Evolutionary conservation across 2,888 invertebrate genomes (phyloP).

Genomic region (Folsomia candida): DNA sequence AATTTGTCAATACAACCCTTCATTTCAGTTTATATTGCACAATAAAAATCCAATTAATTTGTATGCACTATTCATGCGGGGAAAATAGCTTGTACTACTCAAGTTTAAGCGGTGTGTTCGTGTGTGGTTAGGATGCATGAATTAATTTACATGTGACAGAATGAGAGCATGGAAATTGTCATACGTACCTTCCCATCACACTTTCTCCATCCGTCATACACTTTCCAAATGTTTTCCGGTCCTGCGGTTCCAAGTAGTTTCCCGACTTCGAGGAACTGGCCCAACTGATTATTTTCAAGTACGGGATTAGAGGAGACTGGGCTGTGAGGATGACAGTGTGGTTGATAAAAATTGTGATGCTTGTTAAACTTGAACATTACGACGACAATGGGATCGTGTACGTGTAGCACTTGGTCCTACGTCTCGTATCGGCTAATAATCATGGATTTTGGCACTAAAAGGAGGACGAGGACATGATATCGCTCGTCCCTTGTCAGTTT

Average conservation of each 20-base stretch:
- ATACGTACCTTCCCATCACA: constrained; percentile 86
- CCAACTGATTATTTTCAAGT: constrained; percentile 66
- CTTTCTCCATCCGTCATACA: constrained; percentile 84
- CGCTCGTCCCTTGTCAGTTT: no score
- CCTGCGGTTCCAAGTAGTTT: constrained; percentile 77
- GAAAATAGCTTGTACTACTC: no score
- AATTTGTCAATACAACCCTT: no score
- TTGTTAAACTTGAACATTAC: constrained; percentile 44
- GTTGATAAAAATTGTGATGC: constrained; percentile 17
- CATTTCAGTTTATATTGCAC: no score
- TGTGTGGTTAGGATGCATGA: no score
- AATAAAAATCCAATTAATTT: no score
- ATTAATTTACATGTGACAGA: no score
- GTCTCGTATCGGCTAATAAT: no score
- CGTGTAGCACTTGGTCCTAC: no score
- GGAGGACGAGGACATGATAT: background rate
- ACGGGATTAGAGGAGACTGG: constrained; percentile 13
- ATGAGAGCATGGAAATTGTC: no score
- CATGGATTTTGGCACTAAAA: background rate
- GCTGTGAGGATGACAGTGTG: background rate
- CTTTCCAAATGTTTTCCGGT: constrained; percentile 86
- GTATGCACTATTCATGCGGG: no score
- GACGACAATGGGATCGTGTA: background rate
- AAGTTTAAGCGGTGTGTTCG: no score
- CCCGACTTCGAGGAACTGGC: constrained; percentile 81